These are phyloP conservation scores for Sinocyclocheilus anophthalmus DNA, from an alignment of 2,113 vertebrate species.

Conservation along the genomic window DNA sequence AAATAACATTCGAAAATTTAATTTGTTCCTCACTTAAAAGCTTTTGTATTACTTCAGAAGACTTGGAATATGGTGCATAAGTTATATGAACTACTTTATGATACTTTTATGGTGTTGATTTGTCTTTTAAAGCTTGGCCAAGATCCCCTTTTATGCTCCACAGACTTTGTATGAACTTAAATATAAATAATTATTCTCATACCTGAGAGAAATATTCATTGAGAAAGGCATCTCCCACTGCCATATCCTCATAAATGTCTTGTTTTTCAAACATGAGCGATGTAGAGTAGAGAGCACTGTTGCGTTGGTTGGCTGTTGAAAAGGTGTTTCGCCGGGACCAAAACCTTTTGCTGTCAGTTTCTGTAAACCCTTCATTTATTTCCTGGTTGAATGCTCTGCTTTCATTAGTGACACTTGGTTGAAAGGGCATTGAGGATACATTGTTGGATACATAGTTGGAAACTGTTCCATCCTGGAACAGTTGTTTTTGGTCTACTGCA, in stretches of 20 bases:
- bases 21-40: background rate
- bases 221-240: slow-evolving; percentile 65
- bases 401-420: background rate
- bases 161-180: background rate
- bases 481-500: background rate
- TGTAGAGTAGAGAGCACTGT: slow-evolving; percentile 8
- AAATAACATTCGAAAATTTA: background rate
- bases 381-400: slow-evolving; percentile 26
- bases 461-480: background rate
- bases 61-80: background rate
- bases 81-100: background rate
- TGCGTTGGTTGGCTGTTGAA: slow-evolving; percentile 4
- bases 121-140: background rate
- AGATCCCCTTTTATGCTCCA: background rate
- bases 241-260: slow-evolving; percentile 61
- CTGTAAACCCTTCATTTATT: slow-evolving; percentile 7
- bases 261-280: background rate
- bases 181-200: slow-evolving; percentile 11
- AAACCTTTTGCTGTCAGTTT: slow-evolving; percentile 44
- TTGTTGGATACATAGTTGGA: background rate
- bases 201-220: slow-evolving; percentile 73
- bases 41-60: background rate
- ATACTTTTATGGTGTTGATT: background rate
- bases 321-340: background rate
- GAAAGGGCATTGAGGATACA: slow-evolving; percentile 7